Conservation (phyloP, 2,113 vertebrate species). For the Conger conger region DNA sequence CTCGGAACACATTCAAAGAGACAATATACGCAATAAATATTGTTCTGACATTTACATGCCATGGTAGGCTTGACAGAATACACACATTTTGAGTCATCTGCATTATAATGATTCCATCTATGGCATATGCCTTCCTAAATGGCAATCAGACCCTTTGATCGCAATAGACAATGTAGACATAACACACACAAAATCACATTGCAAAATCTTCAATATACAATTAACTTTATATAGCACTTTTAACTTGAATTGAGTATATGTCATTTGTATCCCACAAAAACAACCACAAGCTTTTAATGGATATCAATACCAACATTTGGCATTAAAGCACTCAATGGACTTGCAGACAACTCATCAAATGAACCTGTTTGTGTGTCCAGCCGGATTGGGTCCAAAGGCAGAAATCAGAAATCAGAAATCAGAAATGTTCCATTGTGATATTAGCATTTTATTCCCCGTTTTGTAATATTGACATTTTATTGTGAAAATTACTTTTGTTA, state of each 20-base stretch:
- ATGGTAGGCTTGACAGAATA: background rate
- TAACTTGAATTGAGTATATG: too few relatives aligned
- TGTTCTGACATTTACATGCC: background rate
- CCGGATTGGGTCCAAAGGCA: too few relatives aligned
- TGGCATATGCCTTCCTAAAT: background rate
- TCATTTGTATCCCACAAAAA: background rate
- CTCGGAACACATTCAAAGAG: background rate
- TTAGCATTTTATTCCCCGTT: too few relatives aligned
- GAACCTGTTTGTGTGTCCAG: background rate
- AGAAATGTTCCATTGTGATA: too few relatives aligned
- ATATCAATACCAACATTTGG: background rate
- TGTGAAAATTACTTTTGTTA: too few relatives aligned
- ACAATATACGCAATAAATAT: background rate
- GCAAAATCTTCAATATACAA: too few relatives aligned
- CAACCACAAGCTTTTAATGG: background rate
- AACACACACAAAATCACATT: background rate
- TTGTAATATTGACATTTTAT: too few relatives aligned
- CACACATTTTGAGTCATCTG: background rate
- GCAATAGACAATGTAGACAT: background rate
- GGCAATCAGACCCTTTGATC: background rate
- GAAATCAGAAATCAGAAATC: too few relatives aligned
- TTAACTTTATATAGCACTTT: too few relatives aligned
- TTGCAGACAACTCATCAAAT: background rate
- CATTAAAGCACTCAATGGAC: background rate
- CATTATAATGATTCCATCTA: background rate